A percentile compares a stretch with the other conserved stretches of the same genome.
phyloP scores from a whole-genome alignment of 2,113 vertebrate species.

The Lanius ludovicianus region DNA sequence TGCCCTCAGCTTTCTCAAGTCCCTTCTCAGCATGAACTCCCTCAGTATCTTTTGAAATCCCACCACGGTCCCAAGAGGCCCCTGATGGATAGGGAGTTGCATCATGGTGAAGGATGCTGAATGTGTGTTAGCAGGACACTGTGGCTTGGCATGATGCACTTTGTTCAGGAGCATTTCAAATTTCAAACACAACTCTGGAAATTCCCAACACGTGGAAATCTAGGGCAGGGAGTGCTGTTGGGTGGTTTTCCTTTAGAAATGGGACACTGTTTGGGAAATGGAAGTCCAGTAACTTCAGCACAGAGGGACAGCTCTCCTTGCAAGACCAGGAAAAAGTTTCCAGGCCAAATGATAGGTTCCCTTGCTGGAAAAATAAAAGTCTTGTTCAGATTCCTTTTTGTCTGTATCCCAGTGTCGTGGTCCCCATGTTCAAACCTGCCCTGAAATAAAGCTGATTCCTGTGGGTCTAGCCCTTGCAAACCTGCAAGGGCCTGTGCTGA shows the following conservation, averaged over 20 bases:
- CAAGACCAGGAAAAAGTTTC: background rate
- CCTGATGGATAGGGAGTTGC: background rate
- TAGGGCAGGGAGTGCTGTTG: background rate
- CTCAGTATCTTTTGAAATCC: background rate
- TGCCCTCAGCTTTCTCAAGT: background rate
- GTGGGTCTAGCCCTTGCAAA: background rate
- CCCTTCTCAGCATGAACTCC: background rate
- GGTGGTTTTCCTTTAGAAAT: background rate
- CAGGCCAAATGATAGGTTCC: background rate
- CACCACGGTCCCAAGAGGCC: background rate
- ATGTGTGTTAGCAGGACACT: background rate
- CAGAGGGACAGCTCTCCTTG: background rate
- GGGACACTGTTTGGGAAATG: background rate
- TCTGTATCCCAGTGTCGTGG: background rate
- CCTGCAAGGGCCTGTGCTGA: background rate
- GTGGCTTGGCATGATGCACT: background rate
- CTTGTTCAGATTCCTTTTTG: background rate
- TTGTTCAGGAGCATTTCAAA: background rate
- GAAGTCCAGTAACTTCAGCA: background rate
- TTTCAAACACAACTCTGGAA: background rate
- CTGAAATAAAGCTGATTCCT: background rate
- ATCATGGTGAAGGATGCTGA: accelerated
- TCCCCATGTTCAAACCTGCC: background rate
- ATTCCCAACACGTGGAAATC: background rate
- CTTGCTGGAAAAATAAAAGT: background rate